Conservation (phyloP, 2,888 invertebrate genomes). For the Troides oblongomaculatus region DNA sequence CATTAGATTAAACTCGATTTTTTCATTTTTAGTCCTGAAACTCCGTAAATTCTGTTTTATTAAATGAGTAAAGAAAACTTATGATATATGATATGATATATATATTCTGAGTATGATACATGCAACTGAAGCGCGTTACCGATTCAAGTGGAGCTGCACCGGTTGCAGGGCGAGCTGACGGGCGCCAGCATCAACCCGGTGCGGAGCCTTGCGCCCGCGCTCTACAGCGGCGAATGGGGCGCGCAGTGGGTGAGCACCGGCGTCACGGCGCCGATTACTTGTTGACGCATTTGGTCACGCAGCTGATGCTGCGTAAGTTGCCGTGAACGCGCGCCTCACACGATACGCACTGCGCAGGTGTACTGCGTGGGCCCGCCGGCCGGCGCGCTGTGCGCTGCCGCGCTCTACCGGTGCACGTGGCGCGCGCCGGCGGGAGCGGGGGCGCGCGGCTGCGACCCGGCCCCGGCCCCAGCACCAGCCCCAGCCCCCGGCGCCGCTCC, state of each 20-base stretch:
- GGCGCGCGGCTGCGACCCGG: conserved; percentile 8
- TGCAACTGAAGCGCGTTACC: no score
- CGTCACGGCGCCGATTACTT: neutral
- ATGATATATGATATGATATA: no score
- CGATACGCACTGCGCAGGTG: conserved; percentile 53
- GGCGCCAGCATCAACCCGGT: conserved; percentile 87
- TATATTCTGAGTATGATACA: no score
- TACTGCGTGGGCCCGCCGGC: conserved; percentile 83
- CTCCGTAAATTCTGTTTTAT: no score
- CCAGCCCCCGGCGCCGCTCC: conserved; percentile 15
- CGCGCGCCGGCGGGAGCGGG: conserved; percentile 29
- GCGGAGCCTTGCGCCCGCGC: conserved; percentile 85
- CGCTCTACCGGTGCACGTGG: conserved; percentile 48
- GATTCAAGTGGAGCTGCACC: neutral
- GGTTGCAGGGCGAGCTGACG: conserved; percentile 82
- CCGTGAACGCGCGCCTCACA: no score
- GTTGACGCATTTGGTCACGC: no score
- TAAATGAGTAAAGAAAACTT: no score
- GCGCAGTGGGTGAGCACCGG: conserved; percentile 82
- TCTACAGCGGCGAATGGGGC: conserved; percentile 81
- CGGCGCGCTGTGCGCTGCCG: conserved; percentile 42
- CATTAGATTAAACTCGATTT: no score
- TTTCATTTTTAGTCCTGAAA: no score
- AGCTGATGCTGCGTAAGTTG: no score
- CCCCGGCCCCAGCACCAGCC: neutral